Evolutionary conservation across 2,797 vertebrate genomes (phyloP).

Genomic region (Parauchenoglanis punctatus): DNA sequence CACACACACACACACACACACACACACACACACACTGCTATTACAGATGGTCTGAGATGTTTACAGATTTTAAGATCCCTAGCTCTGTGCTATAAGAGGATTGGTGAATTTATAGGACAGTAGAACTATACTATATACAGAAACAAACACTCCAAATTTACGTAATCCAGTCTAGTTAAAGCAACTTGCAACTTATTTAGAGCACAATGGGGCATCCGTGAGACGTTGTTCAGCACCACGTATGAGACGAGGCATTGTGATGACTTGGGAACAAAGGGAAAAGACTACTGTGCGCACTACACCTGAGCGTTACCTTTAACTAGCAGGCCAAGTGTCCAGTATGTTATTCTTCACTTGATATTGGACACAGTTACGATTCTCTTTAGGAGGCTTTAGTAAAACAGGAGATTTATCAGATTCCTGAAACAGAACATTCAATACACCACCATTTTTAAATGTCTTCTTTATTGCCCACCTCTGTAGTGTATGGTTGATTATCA

Average conservation of each 20-base stretch:
- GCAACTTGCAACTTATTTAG: neutral
- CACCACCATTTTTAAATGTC: neutral
- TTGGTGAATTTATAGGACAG: slow-evolving; percentile 21
- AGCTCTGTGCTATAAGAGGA: neutral
- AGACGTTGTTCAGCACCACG: slow-evolving; percentile 26
- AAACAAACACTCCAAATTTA: neutral
- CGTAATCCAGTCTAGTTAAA: neutral
- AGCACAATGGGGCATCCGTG: slow-evolving; percentile 2
- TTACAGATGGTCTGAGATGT: slow-evolving; percentile 41
- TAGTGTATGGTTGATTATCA: neutral
- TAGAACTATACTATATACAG: too few species aligned
- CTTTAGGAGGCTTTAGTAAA: neutral
- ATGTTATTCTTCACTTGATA: neutral
- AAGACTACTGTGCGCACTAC: neutral
- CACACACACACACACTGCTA: slow-evolving; percentile 8
- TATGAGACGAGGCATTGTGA: neutral
- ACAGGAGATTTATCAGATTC: neutral
- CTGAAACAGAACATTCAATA: neutral
- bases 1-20: slow-evolving; percentile 7
- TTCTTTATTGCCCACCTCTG: neutral
- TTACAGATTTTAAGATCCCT: slow-evolving; percentile 25
- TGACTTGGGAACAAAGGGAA: neutral
- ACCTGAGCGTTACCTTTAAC: neutral
- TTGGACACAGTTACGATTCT: neutral
- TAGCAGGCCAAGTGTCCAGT: neutral